These are phyloP conservation scores for Menidia menidia DNA, from an alignment of 2,797 vertebrate species.

Conservation along the genomic window DNA sequence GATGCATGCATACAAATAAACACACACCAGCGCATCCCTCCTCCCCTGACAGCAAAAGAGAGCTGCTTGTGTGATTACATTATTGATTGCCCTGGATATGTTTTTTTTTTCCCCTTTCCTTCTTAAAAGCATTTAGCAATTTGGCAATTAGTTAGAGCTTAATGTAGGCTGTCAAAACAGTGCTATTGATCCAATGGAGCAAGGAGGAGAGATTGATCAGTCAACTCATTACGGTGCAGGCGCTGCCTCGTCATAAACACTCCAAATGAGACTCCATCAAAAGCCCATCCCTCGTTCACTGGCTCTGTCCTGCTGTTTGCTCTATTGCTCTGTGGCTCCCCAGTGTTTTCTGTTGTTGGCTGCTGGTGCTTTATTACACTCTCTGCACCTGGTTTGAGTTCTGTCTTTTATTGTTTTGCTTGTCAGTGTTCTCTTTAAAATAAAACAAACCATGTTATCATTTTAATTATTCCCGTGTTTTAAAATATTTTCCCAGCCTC, in stretches of 20 bases:
- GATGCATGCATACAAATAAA: slow-evolving; percentile 1
- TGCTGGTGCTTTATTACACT: slow-evolving; percentile 41
- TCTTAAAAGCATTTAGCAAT: slow-evolving; percentile 94
- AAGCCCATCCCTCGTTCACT: slow-evolving; percentile 67
- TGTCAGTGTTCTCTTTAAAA: slow-evolving; percentile 19
- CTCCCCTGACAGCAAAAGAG: slow-evolving; percentile 70
- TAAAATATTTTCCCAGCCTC: neutral
- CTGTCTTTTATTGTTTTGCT: slow-evolving; percentile 14
- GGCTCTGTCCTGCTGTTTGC: slow-evolving; percentile 38
- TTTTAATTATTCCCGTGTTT: slow-evolving; percentile 7
- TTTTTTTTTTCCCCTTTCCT: slow-evolving; percentile 71
- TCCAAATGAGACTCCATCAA: slow-evolving; percentile 79
- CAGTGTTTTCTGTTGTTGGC: slow-evolving; percentile 52
- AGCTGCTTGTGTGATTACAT: slow-evolving; percentile 77
- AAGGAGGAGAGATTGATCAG: slow-evolving; percentile 87
- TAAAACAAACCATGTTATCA: slow-evolving; percentile 4
- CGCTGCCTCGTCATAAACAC: slow-evolving; percentile 81
- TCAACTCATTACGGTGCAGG: slow-evolving; percentile 87
- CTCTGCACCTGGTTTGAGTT: slow-evolving; percentile 48
- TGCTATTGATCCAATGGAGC: slow-evolving; percentile 82
- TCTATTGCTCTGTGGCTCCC: slow-evolving; percentile 47
- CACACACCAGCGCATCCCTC: slow-evolving; percentile 40
- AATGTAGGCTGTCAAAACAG: slow-evolving; percentile 95
- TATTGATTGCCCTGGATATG: slow-evolving; percentile 87
- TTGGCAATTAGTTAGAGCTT: slow-evolving; percentile 94